Percentiles rank a stretch among this genome's conserved stretches.
Conservation (phyloP, 30 jellyfish, hydroid and myxozoan species). For the Aurelia coerulea region DNA sequence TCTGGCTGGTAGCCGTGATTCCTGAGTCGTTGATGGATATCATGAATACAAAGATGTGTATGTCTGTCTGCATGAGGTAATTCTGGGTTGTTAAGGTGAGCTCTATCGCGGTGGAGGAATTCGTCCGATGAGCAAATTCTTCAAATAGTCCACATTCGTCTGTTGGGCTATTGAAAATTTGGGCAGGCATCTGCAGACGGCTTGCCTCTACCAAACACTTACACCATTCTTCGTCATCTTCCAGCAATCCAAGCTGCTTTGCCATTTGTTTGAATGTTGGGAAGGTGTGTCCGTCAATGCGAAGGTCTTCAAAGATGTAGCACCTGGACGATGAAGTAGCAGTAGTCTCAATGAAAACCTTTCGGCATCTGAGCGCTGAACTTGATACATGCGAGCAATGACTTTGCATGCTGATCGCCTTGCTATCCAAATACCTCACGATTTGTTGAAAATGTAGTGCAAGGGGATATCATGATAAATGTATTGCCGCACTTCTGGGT, state of each 20-base stretch:
- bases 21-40: too few species aligned
- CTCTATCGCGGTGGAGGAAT: too few species aligned
- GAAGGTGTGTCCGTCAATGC: neutral
- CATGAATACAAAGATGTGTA: too few species aligned
- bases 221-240: neutral
- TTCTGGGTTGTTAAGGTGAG: too few species aligned
- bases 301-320: neutral
- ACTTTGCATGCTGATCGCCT: neutral
- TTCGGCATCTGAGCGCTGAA: neutral
- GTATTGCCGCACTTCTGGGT: too few species aligned
- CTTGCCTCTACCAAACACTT: neutral
- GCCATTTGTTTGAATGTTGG: neutral
- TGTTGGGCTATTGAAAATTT: neutral
- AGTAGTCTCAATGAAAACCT: neutral
- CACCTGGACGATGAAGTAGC: neutral
- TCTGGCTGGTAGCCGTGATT: too few species aligned
- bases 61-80: too few species aligned
- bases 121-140: too few species aligned
- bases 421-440: neutral
- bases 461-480: slow-evolving; percentile 35
- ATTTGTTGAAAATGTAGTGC: slow-evolving; percentile 28
- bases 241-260: neutral
- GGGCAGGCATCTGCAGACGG: neutral
- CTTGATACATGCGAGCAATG: neutral
- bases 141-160: neutral